phyloP scores from a whole-genome alignment of 2,888 invertebrate species.

The Phoenoteleia sp. region DNA sequence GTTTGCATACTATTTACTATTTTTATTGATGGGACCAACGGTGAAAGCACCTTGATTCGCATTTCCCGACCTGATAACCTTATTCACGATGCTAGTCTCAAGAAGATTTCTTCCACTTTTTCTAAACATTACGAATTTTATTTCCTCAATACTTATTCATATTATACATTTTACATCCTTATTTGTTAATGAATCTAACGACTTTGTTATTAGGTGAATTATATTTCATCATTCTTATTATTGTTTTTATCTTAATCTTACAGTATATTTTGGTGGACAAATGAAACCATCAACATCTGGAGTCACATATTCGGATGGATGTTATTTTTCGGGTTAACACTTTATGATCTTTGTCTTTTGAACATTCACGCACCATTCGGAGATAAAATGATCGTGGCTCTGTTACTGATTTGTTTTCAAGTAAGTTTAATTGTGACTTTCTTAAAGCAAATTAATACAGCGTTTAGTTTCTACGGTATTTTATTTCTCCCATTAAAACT shows the following conservation, averaged over 20 bases:
- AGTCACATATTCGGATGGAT: slow-evolving; percentile 96
- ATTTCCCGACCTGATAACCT: slow-evolving; percentile 49
- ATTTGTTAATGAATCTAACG: no score
- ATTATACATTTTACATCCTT: no score
- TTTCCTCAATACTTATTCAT: no score
- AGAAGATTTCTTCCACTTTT: background rate
- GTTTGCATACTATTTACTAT: slow-evolving; percentile 20
- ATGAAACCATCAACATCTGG: slow-evolving; percentile 99
- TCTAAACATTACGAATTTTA: no score
- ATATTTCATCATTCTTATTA: no score
- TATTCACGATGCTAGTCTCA: slow-evolving; percentile 7
- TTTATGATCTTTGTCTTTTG: slow-evolving; percentile 94
- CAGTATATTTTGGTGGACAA: slow-evolving; percentile 98
- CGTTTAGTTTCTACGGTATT: no score
- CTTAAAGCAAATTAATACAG: no score
- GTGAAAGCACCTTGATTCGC: slow-evolving; percentile 52
- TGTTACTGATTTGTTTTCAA: slow-evolving; percentile 95
- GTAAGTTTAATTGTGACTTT: slow-evolving; percentile 87
- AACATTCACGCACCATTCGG: slow-evolving; percentile 92
- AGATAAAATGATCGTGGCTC: slow-evolving; percentile 95
- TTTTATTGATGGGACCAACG: slow-evolving; percentile 2
- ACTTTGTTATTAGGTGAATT: no score
- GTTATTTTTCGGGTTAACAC: slow-evolving; percentile 93
- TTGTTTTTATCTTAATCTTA: slow-evolving; percentile 30
- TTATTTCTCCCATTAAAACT: no score